phyloP scores from a whole-genome alignment of 2,113 vertebrate genomes.

The Polyodon spathula region DNA sequence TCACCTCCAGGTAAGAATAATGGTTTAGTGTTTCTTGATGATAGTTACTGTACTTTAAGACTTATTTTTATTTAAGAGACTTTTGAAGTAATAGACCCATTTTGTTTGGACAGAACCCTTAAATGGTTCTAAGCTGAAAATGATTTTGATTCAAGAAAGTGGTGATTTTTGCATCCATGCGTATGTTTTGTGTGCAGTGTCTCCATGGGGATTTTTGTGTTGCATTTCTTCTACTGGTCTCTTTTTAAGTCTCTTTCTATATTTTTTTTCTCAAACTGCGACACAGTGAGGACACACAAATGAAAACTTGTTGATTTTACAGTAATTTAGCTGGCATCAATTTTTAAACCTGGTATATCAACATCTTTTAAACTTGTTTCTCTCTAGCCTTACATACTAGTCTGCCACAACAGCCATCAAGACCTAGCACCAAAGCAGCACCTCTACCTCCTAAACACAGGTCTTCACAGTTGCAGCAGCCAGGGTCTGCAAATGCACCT shows the following conservation, averaged over 20 bases:
- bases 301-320: too few species aligned
- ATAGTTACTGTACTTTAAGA: neutral
- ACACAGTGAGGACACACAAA: too few species aligned
- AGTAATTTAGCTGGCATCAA: too few species aligned
- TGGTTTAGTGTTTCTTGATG: too few species aligned
- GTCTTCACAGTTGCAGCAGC: conserved; percentile 1
- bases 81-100: too few species aligned
- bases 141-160: too few species aligned
- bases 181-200: too few species aligned
- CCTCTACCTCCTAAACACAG: conserved; percentile 28
- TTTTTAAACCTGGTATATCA: too few species aligned
- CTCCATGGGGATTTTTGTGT: neutral
- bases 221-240: neutral
- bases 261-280: neutral
- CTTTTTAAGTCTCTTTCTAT: neutral
- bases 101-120: too few species aligned
- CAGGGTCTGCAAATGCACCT: neutral
- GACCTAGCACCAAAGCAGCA: conserved; percentile 30
- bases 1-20: conserved; percentile 41
- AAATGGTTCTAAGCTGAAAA: too few species aligned
- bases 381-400: conserved; percentile 27
- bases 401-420: conserved; percentile 31
- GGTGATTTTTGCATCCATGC: too few species aligned
- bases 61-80: too few species aligned
- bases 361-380: neutral